Evolutionary conservation across 2,797 vertebrate species (phyloP).

Genomic region (Phrynocephalus forsythii): DNA sequence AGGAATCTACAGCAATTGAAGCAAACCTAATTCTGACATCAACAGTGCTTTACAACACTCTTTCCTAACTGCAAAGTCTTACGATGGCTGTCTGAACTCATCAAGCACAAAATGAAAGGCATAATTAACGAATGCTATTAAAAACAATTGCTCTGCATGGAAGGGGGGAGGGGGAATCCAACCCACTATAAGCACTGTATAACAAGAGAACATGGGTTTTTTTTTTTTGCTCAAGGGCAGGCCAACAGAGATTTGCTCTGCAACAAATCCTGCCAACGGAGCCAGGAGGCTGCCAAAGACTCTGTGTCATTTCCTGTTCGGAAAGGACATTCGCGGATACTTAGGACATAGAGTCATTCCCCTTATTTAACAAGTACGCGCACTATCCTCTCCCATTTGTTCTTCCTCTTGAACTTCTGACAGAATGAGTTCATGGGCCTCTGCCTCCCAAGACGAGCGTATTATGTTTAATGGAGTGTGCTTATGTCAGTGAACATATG

Average conservation of each 20-base stretch:
- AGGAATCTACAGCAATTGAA: not conserved
- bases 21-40: not conserved
- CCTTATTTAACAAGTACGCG: conserved; percentile 51
- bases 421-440: not conserved
- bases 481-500: not conserved
- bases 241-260: not conserved
- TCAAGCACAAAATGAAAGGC: not conserved
- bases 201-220: not conserved
- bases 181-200: fast-evolving
- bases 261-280: not conserved
- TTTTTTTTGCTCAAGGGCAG: not conserved
- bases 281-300: conserved; percentile 82
- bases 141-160: not conserved
- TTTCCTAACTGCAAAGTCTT: not conserved
- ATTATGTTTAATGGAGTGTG: not conserved
- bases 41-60: not conserved
- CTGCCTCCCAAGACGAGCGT: not conserved
- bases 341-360: conserved; percentile 68
- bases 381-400: conserved; percentile 13
- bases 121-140: not conserved
- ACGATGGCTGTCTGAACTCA: not conserved
- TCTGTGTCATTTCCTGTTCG: conserved; percentile 85
- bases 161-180: not conserved
- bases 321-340: conserved; percentile 86
- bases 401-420: not conserved